Conservation (phyloP, 2,888 invertebrate genomes). For the Lycocerus yunnanus region DNA sequence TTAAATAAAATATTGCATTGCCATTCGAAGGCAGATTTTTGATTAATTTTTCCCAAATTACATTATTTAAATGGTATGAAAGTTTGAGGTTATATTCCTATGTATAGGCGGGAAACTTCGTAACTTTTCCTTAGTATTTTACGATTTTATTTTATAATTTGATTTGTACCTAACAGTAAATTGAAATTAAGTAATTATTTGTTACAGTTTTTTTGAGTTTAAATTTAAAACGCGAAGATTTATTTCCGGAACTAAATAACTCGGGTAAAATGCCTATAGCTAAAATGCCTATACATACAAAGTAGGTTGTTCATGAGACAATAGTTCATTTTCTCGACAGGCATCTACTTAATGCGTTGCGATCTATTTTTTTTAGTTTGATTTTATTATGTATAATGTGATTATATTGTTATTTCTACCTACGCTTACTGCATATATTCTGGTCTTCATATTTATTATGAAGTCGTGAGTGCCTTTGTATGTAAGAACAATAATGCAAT, state of each 20-base stretch:
- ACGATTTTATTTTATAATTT: too few relatives aligned
- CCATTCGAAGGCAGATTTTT: not conserved
- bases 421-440: not conserved
- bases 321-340: conserved; percentile 9
- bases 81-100: too few relatives aligned
- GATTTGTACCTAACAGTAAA: not conserved
- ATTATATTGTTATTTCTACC: conserved; percentile 8
- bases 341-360: not conserved
- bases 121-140: too few relatives aligned
- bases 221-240: not conserved
- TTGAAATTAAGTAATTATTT: not conserved
- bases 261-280: conserved; percentile 2
- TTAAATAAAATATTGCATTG: not conserved
- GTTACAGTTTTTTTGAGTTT: not conserved
- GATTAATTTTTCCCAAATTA: not conserved
- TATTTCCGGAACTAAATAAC: not conserved
- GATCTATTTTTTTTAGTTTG: not conserved
- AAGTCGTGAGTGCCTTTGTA: not conserved
- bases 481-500: not conserved
- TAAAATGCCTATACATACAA: conserved; percentile 1
- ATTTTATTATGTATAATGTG: not conserved
- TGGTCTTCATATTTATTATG: not conserved
- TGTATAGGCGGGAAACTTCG: too few relatives aligned
- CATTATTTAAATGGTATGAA: not conserved
- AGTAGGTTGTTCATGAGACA: conserved; percentile 10